Conservation (phyloP, 2,113 vertebrate genomes). For the Bombycilla garrulus region DNA sequence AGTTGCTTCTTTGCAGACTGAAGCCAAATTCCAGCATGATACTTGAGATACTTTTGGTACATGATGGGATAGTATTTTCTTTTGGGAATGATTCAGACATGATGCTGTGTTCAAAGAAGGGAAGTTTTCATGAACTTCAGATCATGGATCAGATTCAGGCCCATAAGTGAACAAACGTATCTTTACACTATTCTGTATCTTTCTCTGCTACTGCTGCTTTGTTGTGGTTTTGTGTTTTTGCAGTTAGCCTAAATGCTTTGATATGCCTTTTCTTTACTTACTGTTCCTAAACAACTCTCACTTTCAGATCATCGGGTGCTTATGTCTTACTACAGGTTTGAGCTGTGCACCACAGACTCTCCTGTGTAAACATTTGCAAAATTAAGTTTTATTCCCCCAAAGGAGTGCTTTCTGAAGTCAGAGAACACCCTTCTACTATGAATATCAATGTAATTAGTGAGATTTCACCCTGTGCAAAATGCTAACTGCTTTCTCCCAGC, state of each 20-base stretch:
- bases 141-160: not conserved
- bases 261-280: not conserved
- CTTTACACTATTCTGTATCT: not conserved
- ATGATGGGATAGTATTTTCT: not conserved
- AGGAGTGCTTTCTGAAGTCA: not conserved
- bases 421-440: not conserved
- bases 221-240: not conserved
- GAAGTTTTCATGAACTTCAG: not conserved
- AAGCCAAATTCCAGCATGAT: not conserved
- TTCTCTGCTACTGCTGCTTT: not conserved
- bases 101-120: not conserved
- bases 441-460: not conserved
- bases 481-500: not conserved
- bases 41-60: not conserved
- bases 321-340: not conserved
- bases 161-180: not conserved
- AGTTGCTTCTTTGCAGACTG: not conserved
- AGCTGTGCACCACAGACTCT: not conserved
- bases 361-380: not conserved
- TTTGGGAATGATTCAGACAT: not conserved
- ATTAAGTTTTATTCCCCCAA: not conserved
- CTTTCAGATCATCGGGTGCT: not conserved
- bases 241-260: not conserved
- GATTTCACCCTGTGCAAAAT: conserved; percentile 1
- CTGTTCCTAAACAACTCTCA: not conserved